Conservation (phyloP, 2,113 vertebrate species). For the Xenopus laevis region DNA sequence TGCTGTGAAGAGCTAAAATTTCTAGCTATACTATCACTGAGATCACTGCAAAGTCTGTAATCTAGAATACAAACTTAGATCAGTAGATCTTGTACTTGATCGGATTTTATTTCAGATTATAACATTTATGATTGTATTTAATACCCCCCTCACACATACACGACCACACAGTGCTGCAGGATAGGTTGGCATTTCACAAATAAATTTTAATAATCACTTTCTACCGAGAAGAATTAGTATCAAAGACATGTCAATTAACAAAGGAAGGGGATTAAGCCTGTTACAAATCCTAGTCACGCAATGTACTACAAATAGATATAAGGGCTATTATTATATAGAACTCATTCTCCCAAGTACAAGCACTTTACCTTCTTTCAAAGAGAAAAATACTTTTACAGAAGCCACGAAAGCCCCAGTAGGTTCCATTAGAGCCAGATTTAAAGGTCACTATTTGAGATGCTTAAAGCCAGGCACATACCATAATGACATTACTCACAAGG, state of each 20-base stretch:
- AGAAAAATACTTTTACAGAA: slow-evolving; percentile 15
- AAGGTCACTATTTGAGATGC: slow-evolving; percentile 20
- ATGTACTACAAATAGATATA: slow-evolving; percentile 34
- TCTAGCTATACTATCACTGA: too few relatives aligned
- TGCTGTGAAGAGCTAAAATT: too few relatives aligned
- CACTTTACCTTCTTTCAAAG: slow-evolving; percentile 9
- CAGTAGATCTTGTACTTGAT: too few relatives aligned
- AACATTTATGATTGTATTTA: too few relatives aligned
- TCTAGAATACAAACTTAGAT: too few relatives aligned
- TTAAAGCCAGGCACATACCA: slow-evolving; percentile 16
- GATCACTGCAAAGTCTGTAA: too few relatives aligned
- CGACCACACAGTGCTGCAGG: not conserved
- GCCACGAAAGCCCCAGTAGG: slow-evolving; percentile 20
- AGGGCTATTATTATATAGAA: slow-evolving; percentile 22
- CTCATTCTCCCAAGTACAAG: slow-evolving; percentile 32
- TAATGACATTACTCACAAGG: slow-evolving; percentile 29
- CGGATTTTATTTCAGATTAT: too few relatives aligned
- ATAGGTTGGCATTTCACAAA: slow-evolving; percentile 3
- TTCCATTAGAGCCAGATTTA: slow-evolving; percentile 34
- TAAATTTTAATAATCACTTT: slow-evolving; percentile 9
- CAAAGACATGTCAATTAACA: too few relatives aligned
- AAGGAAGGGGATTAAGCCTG: too few relatives aligned
- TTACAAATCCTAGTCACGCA: slow-evolving; percentile 5
- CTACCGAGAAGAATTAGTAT: not conserved
- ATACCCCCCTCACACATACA: too few relatives aligned